Conservation (phyloP, 2,888 invertebrate genomes). For the Cerastoderma edule region DNA sequence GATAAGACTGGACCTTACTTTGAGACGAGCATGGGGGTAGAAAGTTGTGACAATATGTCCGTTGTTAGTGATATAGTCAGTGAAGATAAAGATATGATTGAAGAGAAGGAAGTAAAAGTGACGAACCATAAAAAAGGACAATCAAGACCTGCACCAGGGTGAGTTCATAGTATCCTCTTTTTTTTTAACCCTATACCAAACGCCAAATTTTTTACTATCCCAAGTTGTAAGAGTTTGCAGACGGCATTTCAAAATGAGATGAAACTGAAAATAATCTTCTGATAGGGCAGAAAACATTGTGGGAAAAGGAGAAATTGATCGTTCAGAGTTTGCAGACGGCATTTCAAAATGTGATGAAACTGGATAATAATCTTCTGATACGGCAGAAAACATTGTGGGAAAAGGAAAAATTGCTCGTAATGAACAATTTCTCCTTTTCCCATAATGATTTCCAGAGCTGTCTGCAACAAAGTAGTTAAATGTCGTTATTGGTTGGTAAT, state of each 20-base stretch:
- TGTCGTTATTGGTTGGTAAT: too few species aligned
- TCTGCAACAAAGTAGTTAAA: too few species aligned
- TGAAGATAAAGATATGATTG: slow-evolving; percentile 7
- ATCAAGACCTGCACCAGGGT: background rate
- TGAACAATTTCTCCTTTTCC: slow-evolving; percentile 4
- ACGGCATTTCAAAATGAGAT: too few species aligned
- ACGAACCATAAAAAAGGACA: background rate
- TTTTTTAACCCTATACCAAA: too few species aligned
- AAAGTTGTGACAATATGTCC: slow-evolving; percentile 46
- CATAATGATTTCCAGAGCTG: slow-evolving; percentile 8
- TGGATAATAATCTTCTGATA: too few species aligned
- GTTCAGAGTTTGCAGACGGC: too few species aligned
- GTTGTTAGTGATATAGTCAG: slow-evolving; percentile 55
- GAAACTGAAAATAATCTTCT: too few species aligned
- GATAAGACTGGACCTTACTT: slow-evolving; percentile 7
- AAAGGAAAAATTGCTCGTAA: slow-evolving; percentile 1
- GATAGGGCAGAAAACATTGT: background rate
- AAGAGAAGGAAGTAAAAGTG: slow-evolving; percentile 14
- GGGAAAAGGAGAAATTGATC: slow-evolving; percentile 8
- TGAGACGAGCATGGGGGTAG: background rate
- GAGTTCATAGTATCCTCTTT: too few species aligned
- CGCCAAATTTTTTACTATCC: too few species aligned
- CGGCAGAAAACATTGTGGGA: slow-evolving; percentile 2
- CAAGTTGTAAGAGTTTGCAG: too few species aligned
- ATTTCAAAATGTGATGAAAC: too few species aligned